Percentiles rank a stretch among this genome's conserved stretches.
Evolutionary conservation across 2,113 vertebrate genomes (phyloP).

Genomic region (Chunga burmeisteri): DNA sequence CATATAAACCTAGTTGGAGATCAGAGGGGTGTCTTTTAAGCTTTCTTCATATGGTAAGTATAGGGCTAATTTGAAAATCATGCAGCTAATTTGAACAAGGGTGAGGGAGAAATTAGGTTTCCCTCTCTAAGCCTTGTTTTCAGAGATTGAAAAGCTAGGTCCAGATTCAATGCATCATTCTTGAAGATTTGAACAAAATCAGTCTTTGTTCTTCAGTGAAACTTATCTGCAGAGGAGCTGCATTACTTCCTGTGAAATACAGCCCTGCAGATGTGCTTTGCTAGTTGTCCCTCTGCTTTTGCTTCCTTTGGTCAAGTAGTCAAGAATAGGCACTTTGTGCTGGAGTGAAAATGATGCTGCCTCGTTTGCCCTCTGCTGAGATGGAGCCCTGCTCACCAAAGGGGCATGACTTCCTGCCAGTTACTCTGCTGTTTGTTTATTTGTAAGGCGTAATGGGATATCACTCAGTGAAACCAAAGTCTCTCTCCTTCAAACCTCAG

Average conservation of each 20-base stretch:
- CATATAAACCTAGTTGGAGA: neutral
- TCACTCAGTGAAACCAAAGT: neutral
- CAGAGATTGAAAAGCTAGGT: slow-evolving; percentile 47
- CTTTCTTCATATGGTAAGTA: neutral
- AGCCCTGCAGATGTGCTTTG: slow-evolving; percentile 68
- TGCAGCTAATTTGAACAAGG: neutral
- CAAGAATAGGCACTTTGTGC: slow-evolving; percentile 80
- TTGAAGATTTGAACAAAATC: slow-evolving; percentile 67
- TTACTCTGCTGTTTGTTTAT: slow-evolving; percentile 58
- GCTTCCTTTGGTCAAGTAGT: slow-evolving; percentile 53
- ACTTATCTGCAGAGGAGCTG: slow-evolving; percentile 75
- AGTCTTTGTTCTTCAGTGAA: slow-evolving; percentile 76
- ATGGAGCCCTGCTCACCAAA: slow-evolving; percentile 13
- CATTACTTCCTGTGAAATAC: slow-evolving; percentile 74
- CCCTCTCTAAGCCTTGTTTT: slow-evolving; percentile 38
- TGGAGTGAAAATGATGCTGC: slow-evolving; percentile 66
- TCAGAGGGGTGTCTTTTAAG: neutral
- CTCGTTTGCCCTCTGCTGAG: slow-evolving; percentile 40
- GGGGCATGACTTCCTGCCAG: slow-evolving; percentile 57
- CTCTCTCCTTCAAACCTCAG: neutral
- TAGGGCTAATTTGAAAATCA: slow-evolving; percentile 5
- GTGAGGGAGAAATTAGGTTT: neutral
- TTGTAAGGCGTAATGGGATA: slow-evolving; percentile 23
- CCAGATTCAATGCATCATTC: slow-evolving; percentile 71
- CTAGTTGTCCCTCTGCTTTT: slow-evolving; percentile 17